Percentiles rank a stretch among this genome's conserved stretches.
Evolutionary conservation across 2,888 invertebrate species (phyloP).

Genomic region (Trachelus troglodyta): DNA sequence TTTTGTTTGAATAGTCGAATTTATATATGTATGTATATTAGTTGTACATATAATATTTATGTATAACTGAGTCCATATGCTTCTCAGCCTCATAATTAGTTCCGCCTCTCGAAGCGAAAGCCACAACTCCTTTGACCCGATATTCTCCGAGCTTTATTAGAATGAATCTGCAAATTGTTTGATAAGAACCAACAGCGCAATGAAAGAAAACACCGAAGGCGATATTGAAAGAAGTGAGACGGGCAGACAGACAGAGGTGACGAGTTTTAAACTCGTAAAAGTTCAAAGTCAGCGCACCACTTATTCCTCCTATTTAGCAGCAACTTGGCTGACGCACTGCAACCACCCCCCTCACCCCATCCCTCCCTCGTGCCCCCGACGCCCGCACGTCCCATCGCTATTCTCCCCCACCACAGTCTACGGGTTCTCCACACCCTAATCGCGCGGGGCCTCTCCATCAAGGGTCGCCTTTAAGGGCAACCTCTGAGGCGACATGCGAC

Average conservation of each 20-base stretch:
- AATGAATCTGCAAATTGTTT: conserved; percentile 33
- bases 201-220: not conserved
- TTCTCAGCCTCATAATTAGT: too few relatives aligned
- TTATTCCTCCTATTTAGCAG: conserved; percentile 24
- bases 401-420: not conserved
- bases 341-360: not conserved
- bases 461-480: not conserved
- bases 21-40: too few relatives aligned
- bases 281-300: conserved; percentile 29
- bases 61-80: too few relatives aligned
- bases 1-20: too few relatives aligned
- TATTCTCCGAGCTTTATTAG: conserved; percentile 21
- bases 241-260: not conserved
- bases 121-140: not conserved
- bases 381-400: not conserved
- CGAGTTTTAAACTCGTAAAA: conserved; percentile 30
- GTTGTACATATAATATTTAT: too few relatives aligned
- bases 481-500: conserved; percentile 6
- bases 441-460: too few relatives aligned
- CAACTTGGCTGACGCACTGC: not conserved
- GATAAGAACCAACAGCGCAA: conserved; percentile 23
- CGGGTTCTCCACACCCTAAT: too few relatives aligned
- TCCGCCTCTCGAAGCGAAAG: not conserved
- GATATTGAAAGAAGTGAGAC: conserved; percentile 17
- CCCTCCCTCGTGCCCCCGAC: not conserved